Percentiles rank a stretch among this genome's conserved stretches.
Conservation (phyloP, 2,113 vertebrate species). For the Hemicordylus capensis region DNA sequence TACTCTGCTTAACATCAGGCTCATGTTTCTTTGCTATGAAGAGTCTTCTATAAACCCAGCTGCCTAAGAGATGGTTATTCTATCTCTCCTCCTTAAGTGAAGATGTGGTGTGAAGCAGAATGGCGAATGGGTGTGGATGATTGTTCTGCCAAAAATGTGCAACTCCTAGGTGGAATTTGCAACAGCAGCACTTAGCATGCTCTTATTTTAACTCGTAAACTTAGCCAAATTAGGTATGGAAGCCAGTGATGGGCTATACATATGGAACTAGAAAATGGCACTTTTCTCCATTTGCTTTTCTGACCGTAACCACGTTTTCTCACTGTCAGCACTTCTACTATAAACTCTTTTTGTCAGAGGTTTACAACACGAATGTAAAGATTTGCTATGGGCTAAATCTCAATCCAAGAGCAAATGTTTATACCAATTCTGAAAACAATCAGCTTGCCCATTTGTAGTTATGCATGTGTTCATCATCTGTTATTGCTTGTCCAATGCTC, state of each 20-base stretch:
- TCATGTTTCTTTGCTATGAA: slow-evolving; percentile 31
- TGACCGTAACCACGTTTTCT: slow-evolving; percentile 83
- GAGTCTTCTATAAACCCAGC: slow-evolving; percentile 9
- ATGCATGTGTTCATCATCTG: slow-evolving; percentile 87
- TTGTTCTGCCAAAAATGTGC: slow-evolving; percentile 42
- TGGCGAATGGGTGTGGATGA: neutral
- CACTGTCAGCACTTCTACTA: slow-evolving; percentile 84
- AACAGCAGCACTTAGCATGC: slow-evolving; percentile 71
- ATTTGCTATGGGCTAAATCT: slow-evolving; percentile 86
- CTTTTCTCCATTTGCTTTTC: slow-evolving; percentile 81
- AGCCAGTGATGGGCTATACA: slow-evolving; percentile 74
- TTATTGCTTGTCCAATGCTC: slow-evolving; percentile 85
- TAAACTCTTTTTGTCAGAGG: slow-evolving; percentile 81
- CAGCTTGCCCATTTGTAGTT: slow-evolving; percentile 86
- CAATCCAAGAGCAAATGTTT: slow-evolving; percentile 87
- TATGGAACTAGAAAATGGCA: slow-evolving; percentile 78
- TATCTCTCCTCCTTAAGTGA: slow-evolving; percentile 35
- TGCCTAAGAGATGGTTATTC: slow-evolving; percentile 46
- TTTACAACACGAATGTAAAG: slow-evolving; percentile 84
- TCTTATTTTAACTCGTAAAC: slow-evolving; percentile 72
- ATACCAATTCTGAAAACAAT: slow-evolving; percentile 87
- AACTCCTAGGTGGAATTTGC: slow-evolving; percentile 53
- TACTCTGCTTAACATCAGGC: slow-evolving; percentile 93
- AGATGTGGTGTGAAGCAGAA: slow-evolving; percentile 25
- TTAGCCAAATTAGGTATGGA: slow-evolving; percentile 67